Conservation (phyloP, 2,888 invertebrate species). For the Deilephila porcellus region DNA sequence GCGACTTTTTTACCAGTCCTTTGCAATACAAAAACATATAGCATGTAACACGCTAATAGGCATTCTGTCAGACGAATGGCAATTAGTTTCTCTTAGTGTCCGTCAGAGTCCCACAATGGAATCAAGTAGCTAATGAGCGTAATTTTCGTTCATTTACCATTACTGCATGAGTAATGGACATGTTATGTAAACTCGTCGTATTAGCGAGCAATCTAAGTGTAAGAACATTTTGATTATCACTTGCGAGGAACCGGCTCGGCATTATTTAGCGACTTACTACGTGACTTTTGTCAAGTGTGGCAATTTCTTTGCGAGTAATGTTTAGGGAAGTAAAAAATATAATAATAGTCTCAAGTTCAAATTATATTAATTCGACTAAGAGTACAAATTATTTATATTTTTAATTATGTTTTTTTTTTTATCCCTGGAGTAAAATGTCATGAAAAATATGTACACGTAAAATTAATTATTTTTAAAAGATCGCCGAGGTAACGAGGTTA, state of each 20-base stretch:
- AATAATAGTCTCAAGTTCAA: no score
- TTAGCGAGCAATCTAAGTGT: conserved; percentile 56
- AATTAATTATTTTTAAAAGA: no score
- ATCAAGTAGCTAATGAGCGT: conserved; percentile 71
- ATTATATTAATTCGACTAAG: no score
- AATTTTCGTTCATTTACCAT: conserved; percentile 77
- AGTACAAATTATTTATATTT: no score
- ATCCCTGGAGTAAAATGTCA: no score
- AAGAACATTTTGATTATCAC: conserved; percentile 64
- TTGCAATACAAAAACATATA: not conserved
- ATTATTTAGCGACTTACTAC: conserved; percentile 41
- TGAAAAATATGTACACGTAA: no score
- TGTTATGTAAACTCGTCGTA: conserved; percentile 63
- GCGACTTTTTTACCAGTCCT: no score
- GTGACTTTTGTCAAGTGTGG: not conserved
- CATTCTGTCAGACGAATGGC: conserved; percentile 46
- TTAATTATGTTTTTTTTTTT: no score
- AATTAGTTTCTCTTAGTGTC: conserved; percentile 14
- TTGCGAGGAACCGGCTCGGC: conserved; percentile 62
- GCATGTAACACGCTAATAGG: conserved; percentile 42
- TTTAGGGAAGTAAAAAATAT: not conserved
- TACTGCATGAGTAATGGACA: conserved; percentile 68
- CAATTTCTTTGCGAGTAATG: not conserved
- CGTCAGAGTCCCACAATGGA: conserved; percentile 46
- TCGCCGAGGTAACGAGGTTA: no score